These are phyloP conservation scores for Ascidia mentula DNA, from an alignment of 23 tunicate genomes.

Conservation along the genomic window DNA sequence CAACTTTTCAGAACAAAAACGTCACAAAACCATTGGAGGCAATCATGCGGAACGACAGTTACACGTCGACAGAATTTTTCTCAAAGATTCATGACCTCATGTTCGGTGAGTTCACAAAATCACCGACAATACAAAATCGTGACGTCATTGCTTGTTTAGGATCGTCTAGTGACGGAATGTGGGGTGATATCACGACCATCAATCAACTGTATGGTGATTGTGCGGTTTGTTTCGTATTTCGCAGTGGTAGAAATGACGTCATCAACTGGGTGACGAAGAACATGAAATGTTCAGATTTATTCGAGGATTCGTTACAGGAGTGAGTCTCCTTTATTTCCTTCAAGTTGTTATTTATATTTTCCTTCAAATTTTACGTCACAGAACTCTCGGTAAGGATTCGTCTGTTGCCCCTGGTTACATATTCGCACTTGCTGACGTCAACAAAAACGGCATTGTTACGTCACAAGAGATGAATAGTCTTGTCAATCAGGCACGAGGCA, in stretches of 20 bases:
- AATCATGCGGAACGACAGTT: conserved; percentile 3
- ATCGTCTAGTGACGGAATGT: not conserved
- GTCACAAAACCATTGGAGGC: not conserved
- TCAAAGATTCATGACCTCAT: not conserved
- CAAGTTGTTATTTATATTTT: not conserved
- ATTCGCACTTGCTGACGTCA: conserved; percentile 27
- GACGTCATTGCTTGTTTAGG: conserved; percentile 9
- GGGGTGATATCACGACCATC: conserved; percentile 20
- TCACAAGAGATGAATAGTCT: conserved; percentile 2
- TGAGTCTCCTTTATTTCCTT: not conserved
- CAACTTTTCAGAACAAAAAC: not conserved
- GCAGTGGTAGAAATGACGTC: conserved; percentile 26
- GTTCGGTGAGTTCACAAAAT: not conserved
- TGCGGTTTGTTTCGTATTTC: conserved; percentile 18
- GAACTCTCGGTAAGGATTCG: conserved; percentile 20
- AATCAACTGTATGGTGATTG: conserved; percentile 20
- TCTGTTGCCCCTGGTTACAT: conserved; percentile 35
- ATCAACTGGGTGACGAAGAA: not conserved
- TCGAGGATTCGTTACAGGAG: conserved; percentile 15
- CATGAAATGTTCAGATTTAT: conserved; percentile 13
- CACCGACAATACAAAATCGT: too few relatives aligned
- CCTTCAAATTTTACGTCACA: not conserved
- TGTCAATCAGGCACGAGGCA: conserved; percentile 4
- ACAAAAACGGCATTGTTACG: conserved; percentile 33
- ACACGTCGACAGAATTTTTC: not conserved